Percentiles rank a stretch among this genome's conserved stretches.
These are phyloP conservation scores for Onychomys arenicola DNA, from an alignment of 2,797 vertebrate species.

Conservation along the genomic window DNA sequence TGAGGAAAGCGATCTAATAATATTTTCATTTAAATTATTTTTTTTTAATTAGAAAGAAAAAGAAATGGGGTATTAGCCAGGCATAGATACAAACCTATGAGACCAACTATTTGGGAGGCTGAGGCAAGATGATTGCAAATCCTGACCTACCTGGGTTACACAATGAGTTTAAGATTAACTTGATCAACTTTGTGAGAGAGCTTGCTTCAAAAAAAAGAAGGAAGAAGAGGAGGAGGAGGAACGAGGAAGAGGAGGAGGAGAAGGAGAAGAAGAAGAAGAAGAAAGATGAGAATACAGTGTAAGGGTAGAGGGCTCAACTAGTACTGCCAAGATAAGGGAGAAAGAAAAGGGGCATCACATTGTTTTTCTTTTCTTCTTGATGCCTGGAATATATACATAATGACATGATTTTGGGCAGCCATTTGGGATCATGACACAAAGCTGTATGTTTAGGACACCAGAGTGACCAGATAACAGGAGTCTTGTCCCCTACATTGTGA, in stretches of 20 bases:
- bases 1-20: not conserved
- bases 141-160: not conserved
- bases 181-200: not conserved
- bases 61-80: not conserved
- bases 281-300: not conserved
- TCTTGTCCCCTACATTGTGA: not conserved
- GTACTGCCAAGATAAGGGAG: not conserved
- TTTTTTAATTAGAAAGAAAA: not conserved
- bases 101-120: not conserved
- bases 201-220: not conserved
- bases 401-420: not conserved
- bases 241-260: fast-evolving
- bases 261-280: not conserved
- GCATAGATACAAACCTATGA: not conserved
- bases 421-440: not conserved
- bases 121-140: not conserved
- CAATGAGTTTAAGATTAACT: not conserved
- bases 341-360: too few relatives aligned
- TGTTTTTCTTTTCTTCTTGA: not conserved
- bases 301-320: not conserved
- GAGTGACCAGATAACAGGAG: not conserved
- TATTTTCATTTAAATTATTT: not conserved
- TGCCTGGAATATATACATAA: not conserved
- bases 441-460: not conserved
- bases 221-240: not conserved